Conservation (phyloP, 1,140 invertebrate genomes). For the Camponotus pennsylvanicus region DNA sequence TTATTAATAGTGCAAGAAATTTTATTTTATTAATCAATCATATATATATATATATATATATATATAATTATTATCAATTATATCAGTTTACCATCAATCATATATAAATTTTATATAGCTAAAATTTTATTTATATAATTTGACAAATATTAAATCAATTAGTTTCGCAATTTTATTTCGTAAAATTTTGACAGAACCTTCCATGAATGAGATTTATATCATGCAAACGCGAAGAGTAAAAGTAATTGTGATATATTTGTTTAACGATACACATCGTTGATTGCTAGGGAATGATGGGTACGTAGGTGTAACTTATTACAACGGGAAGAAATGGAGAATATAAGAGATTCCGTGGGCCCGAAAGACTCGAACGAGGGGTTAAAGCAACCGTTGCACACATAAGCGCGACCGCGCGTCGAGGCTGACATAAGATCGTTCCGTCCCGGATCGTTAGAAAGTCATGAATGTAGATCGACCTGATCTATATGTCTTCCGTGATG, state of each 20-base stretch:
- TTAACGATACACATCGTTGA: slow-evolving; percentile 1
- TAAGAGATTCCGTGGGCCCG: slow-evolving; percentile 16
- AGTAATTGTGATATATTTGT: slow-evolving; percentile 33
- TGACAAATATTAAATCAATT: neutral
- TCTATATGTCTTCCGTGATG: slow-evolving; percentile 67
- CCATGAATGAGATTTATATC: neutral
- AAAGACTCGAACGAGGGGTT: slow-evolving; percentile 6
- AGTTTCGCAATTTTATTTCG: neutral
- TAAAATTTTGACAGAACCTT: neutral
- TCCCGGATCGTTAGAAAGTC: slow-evolving; percentile 71
- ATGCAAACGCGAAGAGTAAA: slow-evolving; percentile 8
- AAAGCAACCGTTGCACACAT: neutral
- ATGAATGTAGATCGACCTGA: slow-evolving; percentile 67
- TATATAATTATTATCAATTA: too few relatives aligned
- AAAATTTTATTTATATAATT: neutral
- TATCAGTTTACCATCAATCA: too few relatives aligned
- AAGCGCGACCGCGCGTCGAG: slow-evolving; percentile 13
- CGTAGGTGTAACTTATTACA: slow-evolving; percentile 41
- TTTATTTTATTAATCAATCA: slow-evolving; percentile 5
- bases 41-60: too few relatives aligned
- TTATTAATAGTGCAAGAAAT: neutral
- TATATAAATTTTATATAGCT: neutral
- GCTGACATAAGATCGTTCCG: neutral
- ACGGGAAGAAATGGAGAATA: slow-evolving; percentile 4
- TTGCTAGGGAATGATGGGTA: neutral